Base-by-base conservation (phyloP, 2,888 invertebrate species). In the Podabrus alpinus region DNA sequence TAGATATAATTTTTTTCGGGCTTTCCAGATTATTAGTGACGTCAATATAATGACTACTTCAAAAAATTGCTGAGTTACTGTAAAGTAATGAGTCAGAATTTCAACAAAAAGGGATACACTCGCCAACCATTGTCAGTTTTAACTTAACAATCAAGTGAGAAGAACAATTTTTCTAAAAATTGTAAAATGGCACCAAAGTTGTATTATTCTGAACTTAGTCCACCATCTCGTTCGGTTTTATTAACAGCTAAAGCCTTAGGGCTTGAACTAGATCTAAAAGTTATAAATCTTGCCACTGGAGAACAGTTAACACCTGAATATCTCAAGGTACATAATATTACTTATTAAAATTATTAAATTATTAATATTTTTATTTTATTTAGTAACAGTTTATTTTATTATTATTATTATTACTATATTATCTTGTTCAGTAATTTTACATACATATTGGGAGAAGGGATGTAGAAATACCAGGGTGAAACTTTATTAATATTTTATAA, bases 241-340 rank as follows among this genome's bases (percentile, higher is more conserved):
- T 88, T 91, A 87, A 89, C 90, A 1, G 90, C 90, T 0, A 85
- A 87, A 10, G 80, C 88, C 19, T 83, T 91, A 25, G 86, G 85
- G 1, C 79, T 90, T 13, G 84, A 89, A 21, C 68, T 90, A 15
- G 85, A 90, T n/a, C 85, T 89, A 69, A 86, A 87, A 68, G 84
- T 85, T 62, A 84, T 91, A 17, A 88, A 90, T 81, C 80, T 91
- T 60, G 89, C 90, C 78, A 84, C 86, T 68, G 85, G 84, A 45
- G 88, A 88, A 16, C 86, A 89, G 74, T 73, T 84, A 3, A 83
- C 80, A 59, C 86, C 88, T 1, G 88, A 88, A n/a, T 88, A 83
- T 79, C 19, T 88, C 1, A 86, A 88, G 86, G 90, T 89, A 82
- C 78, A 76, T 9, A 9, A 7, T n/a, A n/a, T n/a, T n/a, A 45